phyloP scores from a whole-genome alignment of 2,888 invertebrate genomes.

The Cephus nigrinus region DNA sequence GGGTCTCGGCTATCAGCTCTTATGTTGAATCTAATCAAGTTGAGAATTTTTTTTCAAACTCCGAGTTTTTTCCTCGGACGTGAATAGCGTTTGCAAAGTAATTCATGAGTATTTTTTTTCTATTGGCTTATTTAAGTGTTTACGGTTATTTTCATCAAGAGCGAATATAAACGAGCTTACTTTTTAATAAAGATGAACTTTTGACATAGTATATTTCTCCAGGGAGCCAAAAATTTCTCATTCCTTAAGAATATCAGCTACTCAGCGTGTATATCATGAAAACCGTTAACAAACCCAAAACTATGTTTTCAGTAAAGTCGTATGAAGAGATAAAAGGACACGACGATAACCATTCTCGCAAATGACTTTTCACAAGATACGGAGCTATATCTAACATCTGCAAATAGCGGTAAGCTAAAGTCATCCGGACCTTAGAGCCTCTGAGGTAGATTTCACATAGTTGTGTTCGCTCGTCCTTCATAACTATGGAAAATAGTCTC shows the following conservation, averaged over 20 bases:
- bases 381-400: not conserved
- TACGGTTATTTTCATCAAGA: too few relatives aligned
- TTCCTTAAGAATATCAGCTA: not conserved
- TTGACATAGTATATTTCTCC: not conserved
- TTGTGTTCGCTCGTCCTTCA: not conserved
- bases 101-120: too few relatives aligned
- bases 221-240: not conserved
- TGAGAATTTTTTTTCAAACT: not conserved
- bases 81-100: not conserved
- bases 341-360: not conserved
- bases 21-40: not conserved
- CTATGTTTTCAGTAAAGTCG: not conserved
- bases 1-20: not conserved
- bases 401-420: not conserved
- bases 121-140: too few relatives aligned
- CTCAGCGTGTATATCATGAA: not conserved
- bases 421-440: not conserved
- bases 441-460: not conserved
- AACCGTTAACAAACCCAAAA: not conserved
- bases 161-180: too few relatives aligned
- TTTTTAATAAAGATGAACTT: not conserved
- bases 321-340: not conserved
- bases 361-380: not conserved
- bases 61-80: not conserved
- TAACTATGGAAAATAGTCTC: not conserved